A percentile compares a stretch with the other conserved stretches of the same genome.
Evolutionary conservation across 2,113 vertebrate species (phyloP).

Genomic region (Notarius quadriscutis): DNA sequence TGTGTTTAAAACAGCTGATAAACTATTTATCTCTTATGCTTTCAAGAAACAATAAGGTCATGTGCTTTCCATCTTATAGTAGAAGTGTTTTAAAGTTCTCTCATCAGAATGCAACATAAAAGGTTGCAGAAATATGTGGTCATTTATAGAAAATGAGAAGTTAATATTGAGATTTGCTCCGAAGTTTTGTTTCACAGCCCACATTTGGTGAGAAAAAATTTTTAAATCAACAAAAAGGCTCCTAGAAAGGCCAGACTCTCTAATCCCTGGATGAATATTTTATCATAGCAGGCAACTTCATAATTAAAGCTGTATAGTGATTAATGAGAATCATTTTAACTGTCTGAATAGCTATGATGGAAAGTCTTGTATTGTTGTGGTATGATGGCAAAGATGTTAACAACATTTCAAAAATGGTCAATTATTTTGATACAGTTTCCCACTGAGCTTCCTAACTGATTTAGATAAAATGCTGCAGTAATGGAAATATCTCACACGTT

Average conservation of each 20-base stretch:
- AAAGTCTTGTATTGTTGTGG: background rate
- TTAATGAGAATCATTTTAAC: slow-evolving; percentile 12
- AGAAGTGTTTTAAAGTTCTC: background rate
- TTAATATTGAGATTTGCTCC: background rate
- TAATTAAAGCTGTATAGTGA: slow-evolving; percentile 25
- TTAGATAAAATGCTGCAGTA: background rate
- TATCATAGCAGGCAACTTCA: background rate
- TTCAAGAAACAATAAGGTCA: background rate
- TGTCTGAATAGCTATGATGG: background rate
- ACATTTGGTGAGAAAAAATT: background rate
- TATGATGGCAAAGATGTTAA: background rate
- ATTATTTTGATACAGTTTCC: background rate
- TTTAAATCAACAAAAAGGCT: background rate
- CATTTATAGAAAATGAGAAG: background rate
- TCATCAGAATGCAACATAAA: background rate
- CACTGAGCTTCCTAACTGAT: background rate
- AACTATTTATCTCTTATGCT: background rate
- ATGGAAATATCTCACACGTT: background rate
- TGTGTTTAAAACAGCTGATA: background rate
- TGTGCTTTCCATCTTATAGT: background rate
- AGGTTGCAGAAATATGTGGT: background rate
- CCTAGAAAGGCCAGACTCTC: background rate
- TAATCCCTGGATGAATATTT: background rate
- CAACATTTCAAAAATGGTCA: background rate
- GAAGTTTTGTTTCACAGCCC: background rate